Conservation (phyloP, 2,113 vertebrate species). For the Stercorarius parasiticus region DNA sequence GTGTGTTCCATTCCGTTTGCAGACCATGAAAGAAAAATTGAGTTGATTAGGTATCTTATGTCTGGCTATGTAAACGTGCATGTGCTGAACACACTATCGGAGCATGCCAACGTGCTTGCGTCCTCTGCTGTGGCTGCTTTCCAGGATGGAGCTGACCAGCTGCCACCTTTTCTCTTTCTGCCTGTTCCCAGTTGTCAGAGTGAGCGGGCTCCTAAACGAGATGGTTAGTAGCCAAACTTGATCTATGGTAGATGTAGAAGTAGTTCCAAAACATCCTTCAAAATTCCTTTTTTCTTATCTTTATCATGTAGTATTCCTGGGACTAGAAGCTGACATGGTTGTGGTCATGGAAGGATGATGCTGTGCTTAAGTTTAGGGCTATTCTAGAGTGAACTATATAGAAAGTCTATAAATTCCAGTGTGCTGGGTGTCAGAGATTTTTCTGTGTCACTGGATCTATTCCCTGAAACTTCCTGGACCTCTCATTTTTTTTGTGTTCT, state of each 20-base stretch:
- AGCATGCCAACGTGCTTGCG: slow-evolving; percentile 87
- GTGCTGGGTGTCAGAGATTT: neutral
- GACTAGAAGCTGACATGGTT: neutral
- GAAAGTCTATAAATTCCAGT: neutral
- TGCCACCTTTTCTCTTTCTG: slow-evolving; percentile 87
- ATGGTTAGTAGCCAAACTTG: slow-evolving; percentile 85
- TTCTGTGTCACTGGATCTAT: neutral
- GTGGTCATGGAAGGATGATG: neutral
- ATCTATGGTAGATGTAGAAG: slow-evolving; percentile 66
- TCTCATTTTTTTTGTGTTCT: neutral
- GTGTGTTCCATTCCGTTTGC: slow-evolving; percentile 55
- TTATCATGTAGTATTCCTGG: neutral
- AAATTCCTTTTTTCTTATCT: neutral
- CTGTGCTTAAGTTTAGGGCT: neutral
- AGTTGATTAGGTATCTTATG: slow-evolving; percentile 89
- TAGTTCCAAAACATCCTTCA: neutral
- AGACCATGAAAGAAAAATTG: slow-evolving; percentile 93
- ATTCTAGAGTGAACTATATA: neutral
- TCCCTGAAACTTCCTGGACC: neutral
- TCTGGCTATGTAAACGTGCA: slow-evolving; percentile 87
- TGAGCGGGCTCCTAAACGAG: slow-evolving; percentile 82
- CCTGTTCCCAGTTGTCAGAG: slow-evolving; percentile 82
- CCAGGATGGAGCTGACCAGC: slow-evolving; percentile 86
- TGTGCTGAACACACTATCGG: slow-evolving; percentile 87
- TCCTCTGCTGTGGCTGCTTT: slow-evolving; percentile 86